Base-by-base conservation (phyloP, 2,113 vertebrate genomes). In the Neodontobutis hainanensis region DNA sequence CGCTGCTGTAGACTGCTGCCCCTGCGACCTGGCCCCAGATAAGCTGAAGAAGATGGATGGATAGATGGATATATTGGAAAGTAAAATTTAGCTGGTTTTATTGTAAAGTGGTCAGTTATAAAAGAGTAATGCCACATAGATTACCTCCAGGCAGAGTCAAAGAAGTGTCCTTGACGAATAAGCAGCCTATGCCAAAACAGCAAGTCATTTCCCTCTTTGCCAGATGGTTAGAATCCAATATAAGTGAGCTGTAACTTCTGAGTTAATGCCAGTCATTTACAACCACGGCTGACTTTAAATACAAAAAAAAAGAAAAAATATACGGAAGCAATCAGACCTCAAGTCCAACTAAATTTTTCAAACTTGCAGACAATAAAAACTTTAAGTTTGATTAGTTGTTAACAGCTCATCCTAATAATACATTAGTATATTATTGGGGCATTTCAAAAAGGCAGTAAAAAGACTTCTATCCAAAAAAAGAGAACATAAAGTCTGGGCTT, bases 111-210 rank as follows among this genome's bases (percentile, higher is more conserved):
- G 19, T 27, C 19, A 27, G 19, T 27, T 27, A 27, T 27, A 27
- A 27, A 27, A 27, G 19, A 27, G 19, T 7, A 19, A 10, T 34
- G 12, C 44, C 44, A 36, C 52, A 36, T 34, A 55, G 12, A n/a
- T 55, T 38, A 34, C 52, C 52, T 55, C 34, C 52, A 38, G 52
- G 32, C 52, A 36, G 52, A 55, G 52, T 55, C 34, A 34, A 34
- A 40, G 38, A 34, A n/a, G 52, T 55, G 52, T 55, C 52, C 52
- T 55, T 55, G 52, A 55, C 35, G 32, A 55, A 34, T 55, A 55
- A 36, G n/a, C 32, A 40, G 52, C 52, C 8, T 7, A 55, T 38
- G 52, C 52, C 52, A 55, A 55, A n/a, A 55, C 52, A 55, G 52
- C 52, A 55, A 32, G 52, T 34, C 52, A 38, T 32, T 55, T 34